phyloP scores from a whole-genome alignment of 2,113 vertebrate genomes.

The Pomatorhinus ruficollis region DNA sequence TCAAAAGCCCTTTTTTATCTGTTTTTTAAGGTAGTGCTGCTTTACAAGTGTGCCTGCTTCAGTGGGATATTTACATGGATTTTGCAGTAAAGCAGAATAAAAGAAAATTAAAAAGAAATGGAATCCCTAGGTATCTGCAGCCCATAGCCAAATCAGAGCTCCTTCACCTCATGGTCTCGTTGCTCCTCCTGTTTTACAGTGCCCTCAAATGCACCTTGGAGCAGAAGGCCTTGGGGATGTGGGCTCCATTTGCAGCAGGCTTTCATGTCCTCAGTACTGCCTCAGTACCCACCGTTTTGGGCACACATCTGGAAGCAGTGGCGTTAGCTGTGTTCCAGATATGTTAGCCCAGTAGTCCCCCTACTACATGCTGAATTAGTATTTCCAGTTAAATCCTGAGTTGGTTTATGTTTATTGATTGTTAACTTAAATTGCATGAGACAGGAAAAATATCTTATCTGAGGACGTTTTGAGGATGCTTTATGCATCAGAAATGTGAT shows the following conservation, averaged over 20 bases:
- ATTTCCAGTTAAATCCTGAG: background rate
- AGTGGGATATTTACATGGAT: background rate
- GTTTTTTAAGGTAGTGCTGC: background rate
- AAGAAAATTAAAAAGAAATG: background rate
- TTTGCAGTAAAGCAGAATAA: background rate
- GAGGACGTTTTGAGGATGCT: background rate
- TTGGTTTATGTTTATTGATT: background rate
- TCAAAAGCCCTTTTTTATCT: background rate
- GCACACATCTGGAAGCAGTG: background rate
- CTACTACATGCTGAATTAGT: background rate
- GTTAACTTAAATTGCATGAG: background rate
- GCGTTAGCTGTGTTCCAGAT: background rate
- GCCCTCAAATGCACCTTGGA: background rate
- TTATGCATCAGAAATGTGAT: constrained; percentile 15
- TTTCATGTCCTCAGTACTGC: background rate
- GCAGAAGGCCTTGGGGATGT: rapidly evolving
- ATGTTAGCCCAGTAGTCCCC: background rate
- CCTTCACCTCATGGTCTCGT: background rate
- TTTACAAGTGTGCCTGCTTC: background rate
- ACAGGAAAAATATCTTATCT: background rate
- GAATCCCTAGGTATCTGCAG: background rate
- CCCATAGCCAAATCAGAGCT: background rate
- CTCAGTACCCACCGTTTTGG: rapidly evolving
- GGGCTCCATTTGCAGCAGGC: background rate
- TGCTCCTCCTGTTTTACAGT: rapidly evolving